Evolutionary conservation across 2,113 vertebrate species (phyloP), one percentile per base, ranked within the genome.

Genomic region (Malurus melanocephalus): DNA sequence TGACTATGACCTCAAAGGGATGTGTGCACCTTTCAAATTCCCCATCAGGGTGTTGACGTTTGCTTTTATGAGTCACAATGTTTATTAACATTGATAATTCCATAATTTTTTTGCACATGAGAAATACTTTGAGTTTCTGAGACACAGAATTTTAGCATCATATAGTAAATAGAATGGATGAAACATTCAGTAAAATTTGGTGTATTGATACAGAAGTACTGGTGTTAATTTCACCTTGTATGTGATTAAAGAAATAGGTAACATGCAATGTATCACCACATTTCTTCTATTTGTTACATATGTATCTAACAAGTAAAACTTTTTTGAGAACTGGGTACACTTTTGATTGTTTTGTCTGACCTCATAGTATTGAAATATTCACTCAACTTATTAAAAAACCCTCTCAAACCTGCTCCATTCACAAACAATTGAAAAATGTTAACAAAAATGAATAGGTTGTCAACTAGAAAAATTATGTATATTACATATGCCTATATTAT

Each of bases 371-470:
- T n/a, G 13, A 71, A 78, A 71, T 46, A 75, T 3, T 80, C 6
- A 60, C 1, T 60, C 15, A 55, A 17, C 2, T 23, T 19, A 15
- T 28, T 27, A 5, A 45, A 62, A n/a, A 27, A 1, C 1, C 11
- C 21, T 38, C 38, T 38, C 20, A 42, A 2, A 7, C 9, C 21
- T n/a, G 4, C 4, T 72, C 2, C 26, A 24, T 51, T 49, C 27
- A 48, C 2, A 59, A 62, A 7, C 17, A 67, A 43, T 1, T 2
- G 1, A 33, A 72, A 87, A 69, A 77, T 6, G 1, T 18, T 55
- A 42, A 45, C 24, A 86, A 80, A 76, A 42, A 9, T 20, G 0
- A 64, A 1, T 28, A 24, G 56, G 7, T 2, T 19, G 4, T 2
- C 15, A 32, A 48, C 5, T 17, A 18, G 11, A 76, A 89, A 80